These are phyloP conservation scores for Montipora foliosa DNA, from an alignment of 64 coral and sea anemone species.

Conservation along the genomic window DNA sequence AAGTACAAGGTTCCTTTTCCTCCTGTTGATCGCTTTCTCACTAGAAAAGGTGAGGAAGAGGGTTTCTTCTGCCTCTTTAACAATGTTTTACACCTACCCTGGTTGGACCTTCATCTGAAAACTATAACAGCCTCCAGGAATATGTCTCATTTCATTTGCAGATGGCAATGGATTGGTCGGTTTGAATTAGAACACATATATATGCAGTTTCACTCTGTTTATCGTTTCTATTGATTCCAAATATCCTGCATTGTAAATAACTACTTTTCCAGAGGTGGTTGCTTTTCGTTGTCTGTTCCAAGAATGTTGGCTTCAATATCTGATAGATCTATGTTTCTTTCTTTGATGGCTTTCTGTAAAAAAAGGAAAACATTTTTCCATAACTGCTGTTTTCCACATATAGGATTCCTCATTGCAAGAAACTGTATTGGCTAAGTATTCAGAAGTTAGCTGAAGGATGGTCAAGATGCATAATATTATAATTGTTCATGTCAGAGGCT, in stretches of 20 bases:
- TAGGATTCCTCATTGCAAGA: no score
- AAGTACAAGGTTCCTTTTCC: no score
- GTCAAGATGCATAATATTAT: no score
- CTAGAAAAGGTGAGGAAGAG: no score
- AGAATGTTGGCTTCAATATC: conserved; percentile 88
- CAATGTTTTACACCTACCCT: no score
- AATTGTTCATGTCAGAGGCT: no score
- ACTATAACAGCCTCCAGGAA: no score
- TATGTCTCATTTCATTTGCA: not conserved
- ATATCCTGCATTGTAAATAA: not conserved
- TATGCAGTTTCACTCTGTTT: not conserved
- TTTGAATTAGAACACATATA: not conserved
- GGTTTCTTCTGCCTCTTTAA: no score
- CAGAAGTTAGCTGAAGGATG: no score
- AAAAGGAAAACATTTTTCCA: not conserved
- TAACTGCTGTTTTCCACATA: not conserved
- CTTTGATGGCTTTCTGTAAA: conserved; percentile 94
- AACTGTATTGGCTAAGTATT: no score
- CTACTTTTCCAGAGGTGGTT: conserved; percentile 64
- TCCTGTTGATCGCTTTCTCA: no score
- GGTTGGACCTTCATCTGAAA: no score
- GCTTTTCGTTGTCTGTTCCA: conserved; percentile 90
- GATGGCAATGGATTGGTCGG: not conserved
- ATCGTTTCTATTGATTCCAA: not conserved
- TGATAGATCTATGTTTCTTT: conserved; percentile 90